Evolutionary conservation across 1,140 invertebrate species (phyloP).

Genomic region (Diorhabda carinulata): DNA sequence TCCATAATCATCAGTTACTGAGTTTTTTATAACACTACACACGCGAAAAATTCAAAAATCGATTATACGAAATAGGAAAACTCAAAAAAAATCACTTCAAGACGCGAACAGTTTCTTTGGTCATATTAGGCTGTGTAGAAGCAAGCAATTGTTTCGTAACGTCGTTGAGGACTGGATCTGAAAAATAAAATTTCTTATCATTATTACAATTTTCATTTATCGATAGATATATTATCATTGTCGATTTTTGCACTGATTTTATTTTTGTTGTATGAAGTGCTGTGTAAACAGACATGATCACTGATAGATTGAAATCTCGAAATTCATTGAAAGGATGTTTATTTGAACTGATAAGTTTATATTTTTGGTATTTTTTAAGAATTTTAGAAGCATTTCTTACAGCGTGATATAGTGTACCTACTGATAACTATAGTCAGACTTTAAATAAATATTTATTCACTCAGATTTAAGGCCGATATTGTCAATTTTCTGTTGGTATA

Average conservation of each 20-base stretch:
- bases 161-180: conserved; percentile 5
- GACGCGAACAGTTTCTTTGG: conserved; percentile 9
- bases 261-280: conserved; percentile 4
- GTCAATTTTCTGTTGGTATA: no score
- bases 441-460: no score
- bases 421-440: no score
- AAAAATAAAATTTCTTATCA: conserved; percentile 6
- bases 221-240: not conserved
- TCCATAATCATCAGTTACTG: conserved; percentile 48
- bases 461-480: no score
- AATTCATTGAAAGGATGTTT: not conserved
- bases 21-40: conserved; percentile 34
- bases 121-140: conserved; percentile 24
- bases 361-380: no score
- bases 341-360: no score
- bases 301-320: not conserved
- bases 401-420: no score
- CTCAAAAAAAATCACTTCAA: not conserved
- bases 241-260: conserved; percentile 22
- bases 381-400: no score
- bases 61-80: not conserved
- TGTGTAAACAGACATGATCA: conserved; percentile 6
- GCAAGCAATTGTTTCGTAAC: conserved; percentile 24
- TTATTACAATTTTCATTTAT: not conserved
- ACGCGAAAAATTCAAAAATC: conserved; percentile 29